These are phyloP conservation scores for Anneissia japonica DNA, from an alignment of 35 echinoderm and acorn worm species.

Conservation along the genomic window DNA sequence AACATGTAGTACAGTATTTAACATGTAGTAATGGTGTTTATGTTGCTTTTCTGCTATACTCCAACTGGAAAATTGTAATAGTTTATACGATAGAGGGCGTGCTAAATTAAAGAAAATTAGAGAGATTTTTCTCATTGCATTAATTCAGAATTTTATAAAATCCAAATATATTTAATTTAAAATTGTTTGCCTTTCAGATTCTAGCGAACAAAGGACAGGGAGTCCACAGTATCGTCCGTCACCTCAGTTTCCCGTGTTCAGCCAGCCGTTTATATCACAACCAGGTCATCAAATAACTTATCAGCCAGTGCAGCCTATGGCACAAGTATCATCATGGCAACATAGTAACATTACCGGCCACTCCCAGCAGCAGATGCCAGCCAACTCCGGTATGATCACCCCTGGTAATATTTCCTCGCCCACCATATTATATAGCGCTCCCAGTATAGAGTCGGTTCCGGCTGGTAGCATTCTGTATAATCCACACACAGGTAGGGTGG, in stretches of 20 bases:
- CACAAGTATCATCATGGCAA: constrained; percentile 2
- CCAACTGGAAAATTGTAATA: too few species aligned
- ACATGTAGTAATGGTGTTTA: too few species aligned
- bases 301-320: not conserved
- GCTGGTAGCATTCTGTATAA: constrained; percentile 8
- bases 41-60: too few species aligned
- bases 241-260: not conserved
- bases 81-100: too few species aligned
- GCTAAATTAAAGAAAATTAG: too few species aligned
- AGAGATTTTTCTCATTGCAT: too few species aligned
- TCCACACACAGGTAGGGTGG: constrained; percentile 3
- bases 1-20: too few species aligned
- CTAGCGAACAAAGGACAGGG: constrained; percentile 4
- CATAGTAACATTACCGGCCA: not conserved
- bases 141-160: too few species aligned
- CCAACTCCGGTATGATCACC: not conserved
- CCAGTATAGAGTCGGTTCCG: constrained; percentile 12
- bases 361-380: not conserved
- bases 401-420: not conserved
- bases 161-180: too few species aligned
- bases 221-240: constrained; percentile 6
- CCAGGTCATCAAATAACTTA: not conserved
- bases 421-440: not conserved
- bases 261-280: not conserved
- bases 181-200: not conserved